Evolutionary conservation across 2,888 invertebrate genomes (phyloP), one percentile per base, ranked within the genome.

Genomic region (Chrysina gloriosa): DNA sequence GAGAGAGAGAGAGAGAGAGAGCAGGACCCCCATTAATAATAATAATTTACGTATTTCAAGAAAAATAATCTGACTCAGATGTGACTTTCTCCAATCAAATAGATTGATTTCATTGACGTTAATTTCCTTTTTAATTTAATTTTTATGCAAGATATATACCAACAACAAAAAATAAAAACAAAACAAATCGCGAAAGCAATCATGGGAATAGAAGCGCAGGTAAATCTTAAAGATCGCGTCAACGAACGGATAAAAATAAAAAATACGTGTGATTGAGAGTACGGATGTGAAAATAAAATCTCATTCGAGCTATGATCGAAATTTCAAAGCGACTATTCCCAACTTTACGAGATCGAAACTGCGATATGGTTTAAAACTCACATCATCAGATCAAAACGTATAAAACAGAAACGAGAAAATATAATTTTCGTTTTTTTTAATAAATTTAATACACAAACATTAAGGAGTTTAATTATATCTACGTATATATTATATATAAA

Each of bases 171-270:
- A 65, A 58, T 65, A 50, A 67, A 71, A 67, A 69, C 52, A 65
- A 58, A 68, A 71, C 71, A 77, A 72, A 23, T 36, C 36, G 11
- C 36, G 36, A 19, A 6, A 5, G n/a, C 11, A 23, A 36, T 9
- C 21, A 36, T 79, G 79, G 80, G 80, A 81, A 80, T 81, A 81
- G 80, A 79, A 80, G 80, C 76, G 74, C 56, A 21, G 21, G 34
- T 56, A 34, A 14, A 84, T 81, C 79, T 81, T 82, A 81, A 77
- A 82, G 81, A 69, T 71, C 50, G 71, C 67, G 69, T 61, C 69
- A 69, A 71, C 68, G 67, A 70, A 67, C 65, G 52, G 68, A 69
- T 69, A 72, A 73, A 73, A 71, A 67, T 73, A 70, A 72, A 74
- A 69, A 56, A 14, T n/a, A 3, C n/a, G 14, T 36, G 14, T 11